These are phyloP conservation scores for Philereme vetulata DNA, from an alignment of 2,888 invertebrate genomes.

Conservation along the genomic window DNA sequence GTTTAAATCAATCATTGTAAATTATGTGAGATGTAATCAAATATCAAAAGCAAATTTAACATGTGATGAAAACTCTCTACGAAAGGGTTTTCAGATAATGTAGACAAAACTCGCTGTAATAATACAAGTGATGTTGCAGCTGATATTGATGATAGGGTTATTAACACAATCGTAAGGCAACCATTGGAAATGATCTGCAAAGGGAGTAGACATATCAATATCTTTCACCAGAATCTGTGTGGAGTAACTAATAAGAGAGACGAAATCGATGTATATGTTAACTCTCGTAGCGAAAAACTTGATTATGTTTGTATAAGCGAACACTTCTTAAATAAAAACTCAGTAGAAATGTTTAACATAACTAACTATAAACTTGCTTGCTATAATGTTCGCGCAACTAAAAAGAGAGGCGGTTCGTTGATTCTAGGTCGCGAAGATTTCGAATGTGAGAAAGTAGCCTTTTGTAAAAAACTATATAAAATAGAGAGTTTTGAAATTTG, in stretches of 20 bases:
- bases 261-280: constrained; percentile 3
- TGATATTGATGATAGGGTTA: background rate
- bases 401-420: constrained; percentile 4
- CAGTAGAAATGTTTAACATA: background rate
- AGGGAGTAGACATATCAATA: background rate
- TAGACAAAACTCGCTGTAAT: constrained; percentile 4
- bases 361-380: background rate
- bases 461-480: constrained; percentile 7
- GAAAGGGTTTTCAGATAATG: background rate
- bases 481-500: constrained; percentile 7
- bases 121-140: constrained; percentile 1
- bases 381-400: background rate
- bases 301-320: constrained; percentile 3
- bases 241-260: constrained; percentile 7
- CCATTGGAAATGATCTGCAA: background rate
- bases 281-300: background rate
- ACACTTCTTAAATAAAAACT: constrained; percentile 5
- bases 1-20: no score
- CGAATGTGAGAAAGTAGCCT: background rate
- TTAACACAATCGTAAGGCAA: no score
- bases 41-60: no score
- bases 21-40: no score
- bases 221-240: constrained; percentile 3
- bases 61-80: background rate
- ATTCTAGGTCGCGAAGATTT: background rate